These are phyloP conservation scores for Saturnia pavonia DNA, from an alignment of 2,888 invertebrate genomes.

Conservation along the genomic window DNA sequence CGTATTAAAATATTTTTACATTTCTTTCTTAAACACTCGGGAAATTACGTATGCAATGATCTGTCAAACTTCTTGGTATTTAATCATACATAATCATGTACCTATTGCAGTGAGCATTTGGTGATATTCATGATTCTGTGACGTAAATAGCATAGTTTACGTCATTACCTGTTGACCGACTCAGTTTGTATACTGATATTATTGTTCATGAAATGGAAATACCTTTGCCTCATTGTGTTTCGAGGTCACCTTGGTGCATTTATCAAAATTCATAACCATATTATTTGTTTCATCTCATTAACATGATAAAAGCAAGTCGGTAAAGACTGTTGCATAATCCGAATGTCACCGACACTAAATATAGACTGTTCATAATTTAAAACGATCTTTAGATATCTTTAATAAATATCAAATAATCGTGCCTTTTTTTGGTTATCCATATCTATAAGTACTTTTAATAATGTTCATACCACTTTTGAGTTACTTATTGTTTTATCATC, in stretches of 20 bases:
- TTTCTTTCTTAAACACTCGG: neutral
- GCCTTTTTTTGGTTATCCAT: neutral
- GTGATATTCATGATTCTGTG: neutral
- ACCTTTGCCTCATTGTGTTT: slow-evolving; percentile 12
- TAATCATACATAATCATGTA: neutral
- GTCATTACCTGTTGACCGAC: slow-evolving; percentile 2
- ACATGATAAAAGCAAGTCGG: neutral
- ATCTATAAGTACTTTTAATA: neutral
- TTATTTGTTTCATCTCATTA: neutral
- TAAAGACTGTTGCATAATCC: neutral
- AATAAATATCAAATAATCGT: too few species aligned
- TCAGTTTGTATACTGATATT: slow-evolving; percentile 7
- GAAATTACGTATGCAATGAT: neutral
- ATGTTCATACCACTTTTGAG: neutral
- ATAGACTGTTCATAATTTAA: neutral
- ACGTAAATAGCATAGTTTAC: neutral
- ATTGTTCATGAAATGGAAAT: slow-evolving; percentile 13
- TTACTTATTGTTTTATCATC: neutral
- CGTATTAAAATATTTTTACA: too few species aligned
- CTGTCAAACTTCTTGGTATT: neutral
- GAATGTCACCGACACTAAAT: neutral
- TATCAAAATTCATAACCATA: neutral
- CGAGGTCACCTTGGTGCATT: neutral
- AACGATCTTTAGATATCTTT: neutral
- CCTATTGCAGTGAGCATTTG: neutral